Percentiles rank a stretch among this genome's conserved stretches.
Evolutionary conservation across 2,113 vertebrate genomes (phyloP).

Genomic region (Triplophysa rosa): DNA sequence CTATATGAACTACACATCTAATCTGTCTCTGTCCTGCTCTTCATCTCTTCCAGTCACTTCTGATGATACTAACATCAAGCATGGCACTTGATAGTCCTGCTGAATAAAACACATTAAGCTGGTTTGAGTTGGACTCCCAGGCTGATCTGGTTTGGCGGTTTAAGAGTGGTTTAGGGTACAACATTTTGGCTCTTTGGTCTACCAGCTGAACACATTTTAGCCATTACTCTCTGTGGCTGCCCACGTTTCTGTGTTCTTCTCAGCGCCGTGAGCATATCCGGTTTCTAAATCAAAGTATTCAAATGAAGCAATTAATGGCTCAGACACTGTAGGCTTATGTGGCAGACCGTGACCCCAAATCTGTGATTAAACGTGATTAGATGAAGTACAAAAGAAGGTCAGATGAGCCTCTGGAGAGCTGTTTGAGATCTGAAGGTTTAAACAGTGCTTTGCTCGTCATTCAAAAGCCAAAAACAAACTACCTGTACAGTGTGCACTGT

Average conservation of each 20-base stretch:
- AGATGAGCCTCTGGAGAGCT: slow-evolving; percentile 4
- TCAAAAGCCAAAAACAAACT: slow-evolving; percentile 6
- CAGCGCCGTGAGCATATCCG: neutral
- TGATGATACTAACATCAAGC: neutral
- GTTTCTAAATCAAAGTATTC: neutral
- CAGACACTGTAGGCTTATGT: slow-evolving; percentile 9
- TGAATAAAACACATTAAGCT: no score
- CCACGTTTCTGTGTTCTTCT: slow-evolving; percentile 6
- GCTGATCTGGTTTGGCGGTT: no score
- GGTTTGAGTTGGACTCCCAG: no score
- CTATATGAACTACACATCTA: slow-evolving; percentile 47
- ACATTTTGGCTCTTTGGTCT: no score
- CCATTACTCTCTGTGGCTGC: no score
- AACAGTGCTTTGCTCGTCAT: slow-evolving; percentile 7
- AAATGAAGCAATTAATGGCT: slow-evolving; percentile 1
- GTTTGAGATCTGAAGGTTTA: slow-evolving; percentile 17
- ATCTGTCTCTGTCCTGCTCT: slow-evolving; percentile 12
- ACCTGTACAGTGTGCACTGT: slow-evolving; percentile 4
- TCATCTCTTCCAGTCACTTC: slow-evolving; percentile 1
- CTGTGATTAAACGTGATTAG: slow-evolving; percentile 5
- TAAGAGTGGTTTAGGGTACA: no score
- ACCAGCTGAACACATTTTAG: no score
- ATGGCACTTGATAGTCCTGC: neutral
- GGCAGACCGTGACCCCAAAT: slow-evolving; percentile 12
- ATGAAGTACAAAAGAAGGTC: slow-evolving; percentile 1